Evolutionary conservation across 2,797 vertebrate genomes (phyloP).

Genomic region (Pipistrellus pipistrellus): DNA sequence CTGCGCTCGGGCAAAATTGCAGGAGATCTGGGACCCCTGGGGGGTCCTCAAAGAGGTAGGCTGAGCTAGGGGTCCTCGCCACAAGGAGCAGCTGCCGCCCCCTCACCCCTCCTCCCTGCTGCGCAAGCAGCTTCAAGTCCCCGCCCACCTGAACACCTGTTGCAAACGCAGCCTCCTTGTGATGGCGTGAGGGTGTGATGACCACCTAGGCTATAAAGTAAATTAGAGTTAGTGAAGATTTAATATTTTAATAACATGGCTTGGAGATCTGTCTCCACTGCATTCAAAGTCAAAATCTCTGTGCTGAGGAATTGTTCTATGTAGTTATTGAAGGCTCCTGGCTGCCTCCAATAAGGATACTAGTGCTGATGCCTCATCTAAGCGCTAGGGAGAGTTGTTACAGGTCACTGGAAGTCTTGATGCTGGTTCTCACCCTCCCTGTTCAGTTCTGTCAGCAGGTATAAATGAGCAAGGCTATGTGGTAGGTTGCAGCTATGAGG

Average conservation of each 20-base stretch:
- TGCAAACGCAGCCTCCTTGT: too few relatives aligned
- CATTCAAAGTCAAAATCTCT: constrained; percentile 18
- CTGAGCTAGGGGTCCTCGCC: too few relatives aligned
- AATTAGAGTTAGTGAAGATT: constrained; percentile 6
- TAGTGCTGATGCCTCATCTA: not conserved
- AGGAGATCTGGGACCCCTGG: too few relatives aligned
- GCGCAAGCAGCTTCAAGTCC: too few relatives aligned
- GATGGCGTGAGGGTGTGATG: too few relatives aligned
- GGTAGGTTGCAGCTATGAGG: not conserved
- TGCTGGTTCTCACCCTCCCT: not conserved
- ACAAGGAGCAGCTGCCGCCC: too few relatives aligned
- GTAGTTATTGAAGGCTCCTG: not conserved
- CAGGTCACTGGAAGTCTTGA: not conserved
- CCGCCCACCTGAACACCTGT: too few relatives aligned
- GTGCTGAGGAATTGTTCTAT: not conserved
- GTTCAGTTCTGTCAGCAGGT: not conserved
- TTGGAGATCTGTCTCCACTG: constrained; percentile 9
- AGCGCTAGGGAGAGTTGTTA: not conserved
- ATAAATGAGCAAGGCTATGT: not conserved
- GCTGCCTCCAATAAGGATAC: not conserved
- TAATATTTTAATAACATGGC: not conserved
- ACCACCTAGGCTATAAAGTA: not conserved
- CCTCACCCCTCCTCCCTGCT: too few relatives aligned
- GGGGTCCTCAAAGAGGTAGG: too few relatives aligned
- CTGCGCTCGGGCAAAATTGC: too few relatives aligned